Conservation (phyloP, 2,113 vertebrate species). For the Peromyscus californicus region DNA sequence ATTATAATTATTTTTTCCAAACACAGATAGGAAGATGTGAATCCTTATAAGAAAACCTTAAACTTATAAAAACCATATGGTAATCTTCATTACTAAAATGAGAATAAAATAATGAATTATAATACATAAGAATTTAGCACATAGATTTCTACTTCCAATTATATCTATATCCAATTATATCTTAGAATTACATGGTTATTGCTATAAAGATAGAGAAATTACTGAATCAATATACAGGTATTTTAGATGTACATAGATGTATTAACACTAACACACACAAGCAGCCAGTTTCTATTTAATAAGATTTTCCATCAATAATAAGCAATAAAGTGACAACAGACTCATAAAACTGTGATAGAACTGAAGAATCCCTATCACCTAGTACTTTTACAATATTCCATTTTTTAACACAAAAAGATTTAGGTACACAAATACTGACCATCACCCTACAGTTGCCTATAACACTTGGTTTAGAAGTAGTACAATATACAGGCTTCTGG, state of each 20-base stretch:
- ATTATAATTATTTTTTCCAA: background rate
- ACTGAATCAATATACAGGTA: background rate
- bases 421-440: too few relatives aligned
- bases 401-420: background rate
- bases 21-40: background rate
- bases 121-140: conserved; percentile 13
- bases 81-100: conserved; percentile 21
- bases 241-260: background rate
- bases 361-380: background rate
- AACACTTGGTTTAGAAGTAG: background rate
- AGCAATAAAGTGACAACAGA: background rate
- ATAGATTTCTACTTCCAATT: background rate
- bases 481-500: background rate
- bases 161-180: background rate
- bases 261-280: background rate
- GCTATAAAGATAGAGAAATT: background rate
- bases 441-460: background rate
- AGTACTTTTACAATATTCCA: background rate
- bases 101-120: conserved; percentile 27
- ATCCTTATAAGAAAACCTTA: conserved; percentile 3
- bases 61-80: background rate
- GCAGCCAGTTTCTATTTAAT: background rate
- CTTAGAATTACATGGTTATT: background rate
- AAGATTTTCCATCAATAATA: too few relatives aligned
- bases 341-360: background rate